These are phyloP conservation scores for Enteromius treurensis DNA, from an alignment of 2,797 vertebrate genomes.

Conservation along the genomic window DNA sequence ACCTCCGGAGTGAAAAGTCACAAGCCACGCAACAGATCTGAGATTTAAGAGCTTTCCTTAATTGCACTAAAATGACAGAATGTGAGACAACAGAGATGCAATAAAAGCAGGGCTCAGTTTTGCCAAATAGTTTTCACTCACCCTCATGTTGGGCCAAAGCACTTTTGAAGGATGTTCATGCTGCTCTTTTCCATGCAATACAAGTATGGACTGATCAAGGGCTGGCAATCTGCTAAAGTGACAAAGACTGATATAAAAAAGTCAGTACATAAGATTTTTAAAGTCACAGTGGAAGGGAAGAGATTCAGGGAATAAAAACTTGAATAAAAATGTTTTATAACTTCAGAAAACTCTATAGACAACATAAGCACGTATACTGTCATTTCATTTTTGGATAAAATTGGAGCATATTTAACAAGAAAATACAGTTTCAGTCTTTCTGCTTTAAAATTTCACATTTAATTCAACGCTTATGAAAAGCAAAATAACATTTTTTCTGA, in stretches of 20 bases:
- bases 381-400: no score
- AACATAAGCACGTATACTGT: no score
- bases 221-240: neutral
- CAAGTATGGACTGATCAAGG: neutral
- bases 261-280: neutral
- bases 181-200: neutral
- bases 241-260: neutral
- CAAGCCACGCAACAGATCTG: slow-evolving; percentile 35
- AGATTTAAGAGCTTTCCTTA: slow-evolving; percentile 25
- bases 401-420: no score
- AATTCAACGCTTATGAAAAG: no score
- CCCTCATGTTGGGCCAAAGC: neutral
- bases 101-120: neutral
- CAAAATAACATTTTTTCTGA: no score
- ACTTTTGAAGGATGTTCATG: neutral
- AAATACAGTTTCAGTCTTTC: no score
- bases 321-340: neutral
- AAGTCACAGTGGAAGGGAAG: neutral
- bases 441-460: no score
- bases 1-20: slow-evolving; percentile 33
- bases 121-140: slow-evolving; percentile 6
- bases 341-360: neutral
- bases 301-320: neutral
- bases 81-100: slow-evolving; percentile 16
- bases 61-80: slow-evolving; percentile 1